phyloP scores from a whole-genome alignment of 2,113 vertebrate species.

The Pluvianellus socialis region DNA sequence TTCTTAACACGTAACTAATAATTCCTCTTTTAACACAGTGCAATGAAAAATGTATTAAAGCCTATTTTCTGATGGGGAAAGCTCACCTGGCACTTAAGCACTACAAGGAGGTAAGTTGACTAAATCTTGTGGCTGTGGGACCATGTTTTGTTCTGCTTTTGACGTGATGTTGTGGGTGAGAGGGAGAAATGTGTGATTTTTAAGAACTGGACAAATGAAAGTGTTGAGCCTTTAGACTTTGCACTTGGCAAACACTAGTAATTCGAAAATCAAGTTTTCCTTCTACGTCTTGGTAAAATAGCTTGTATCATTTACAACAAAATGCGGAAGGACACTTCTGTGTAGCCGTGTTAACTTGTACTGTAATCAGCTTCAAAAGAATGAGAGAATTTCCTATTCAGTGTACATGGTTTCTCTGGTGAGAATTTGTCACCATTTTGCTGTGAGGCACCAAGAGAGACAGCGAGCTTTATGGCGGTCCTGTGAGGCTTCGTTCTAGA shows the following conservation, averaged over 20 bases:
- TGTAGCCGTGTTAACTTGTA: too few species aligned
- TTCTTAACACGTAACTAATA: neutral
- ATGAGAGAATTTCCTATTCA: too few species aligned
- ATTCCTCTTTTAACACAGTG: slow-evolving; percentile 77
- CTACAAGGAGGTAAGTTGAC: slow-evolving; percentile 77
- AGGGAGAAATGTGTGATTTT: neutral
- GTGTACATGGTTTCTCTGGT: too few species aligned
- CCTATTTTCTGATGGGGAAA: slow-evolving; percentile 88
- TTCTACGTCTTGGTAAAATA: neutral
- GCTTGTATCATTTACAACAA: too few species aligned
- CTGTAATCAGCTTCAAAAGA: too few species aligned
- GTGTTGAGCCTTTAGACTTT: neutral
- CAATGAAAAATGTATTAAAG: slow-evolving; percentile 85
- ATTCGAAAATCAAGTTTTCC: neutral
- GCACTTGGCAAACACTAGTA: neutral
- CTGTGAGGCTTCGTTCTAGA: too few species aligned
- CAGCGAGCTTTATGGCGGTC: too few species aligned
- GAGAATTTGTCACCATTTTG: too few species aligned
- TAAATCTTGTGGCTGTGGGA: fast-evolving
- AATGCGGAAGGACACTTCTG: too few species aligned
- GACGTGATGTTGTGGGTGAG: too few species aligned
- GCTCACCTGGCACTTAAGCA: slow-evolving; percentile 81
- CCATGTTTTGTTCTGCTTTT: neutral
- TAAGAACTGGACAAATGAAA: neutral
- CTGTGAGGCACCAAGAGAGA: too few species aligned